Percentiles rank a stretch among this genome's conserved stretches.
phyloP scores from a whole-genome alignment of 2,888 invertebrate genomes.

The Leptinotarsa haldemani region DNA sequence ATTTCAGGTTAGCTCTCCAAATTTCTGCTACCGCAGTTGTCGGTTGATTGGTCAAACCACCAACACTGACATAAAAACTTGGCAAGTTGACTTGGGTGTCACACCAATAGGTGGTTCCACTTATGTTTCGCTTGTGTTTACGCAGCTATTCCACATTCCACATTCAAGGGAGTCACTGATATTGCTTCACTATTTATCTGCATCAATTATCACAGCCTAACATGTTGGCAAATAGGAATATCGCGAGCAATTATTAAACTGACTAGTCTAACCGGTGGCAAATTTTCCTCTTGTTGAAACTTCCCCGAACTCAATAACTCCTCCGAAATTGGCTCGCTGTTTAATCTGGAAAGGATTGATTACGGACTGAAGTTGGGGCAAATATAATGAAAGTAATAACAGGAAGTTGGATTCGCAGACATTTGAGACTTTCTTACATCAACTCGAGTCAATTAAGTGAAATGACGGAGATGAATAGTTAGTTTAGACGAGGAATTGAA shows the following conservation, averaged over 20 bases:
- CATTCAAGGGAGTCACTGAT: background rate
- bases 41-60: too few species aligned
- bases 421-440: slow-evolving; percentile 22
- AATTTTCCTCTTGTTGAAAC: slow-evolving; percentile 30
- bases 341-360: slow-evolving; percentile 38
- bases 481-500: background rate
- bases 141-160: too few species aligned
- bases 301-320: slow-evolving; percentile 38
- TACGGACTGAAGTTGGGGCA: slow-evolving; percentile 29
- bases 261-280: slow-evolving; percentile 29
- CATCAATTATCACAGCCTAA: slow-evolving; percentile 33
- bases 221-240: slow-evolving; percentile 31
- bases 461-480: background rate
- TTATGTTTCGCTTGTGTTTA: too few species aligned
- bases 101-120: too few species aligned
- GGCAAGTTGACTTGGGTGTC: too few species aligned
- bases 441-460: slow-evolving; percentile 12
- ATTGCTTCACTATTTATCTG: slow-evolving; percentile 27
- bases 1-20: too few species aligned
- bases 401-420: slow-evolving; percentile 23
- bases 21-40: too few species aligned
- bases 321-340: slow-evolving; percentile 35
- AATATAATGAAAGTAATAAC: slow-evolving; percentile 39
- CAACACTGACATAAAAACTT: too few species aligned
- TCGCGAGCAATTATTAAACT: slow-evolving; percentile 30